These are phyloP conservation scores for Hypotaenidia philippensis DNA, from an alignment of 2,797 vertebrate species.

Conservation along the genomic window DNA sequence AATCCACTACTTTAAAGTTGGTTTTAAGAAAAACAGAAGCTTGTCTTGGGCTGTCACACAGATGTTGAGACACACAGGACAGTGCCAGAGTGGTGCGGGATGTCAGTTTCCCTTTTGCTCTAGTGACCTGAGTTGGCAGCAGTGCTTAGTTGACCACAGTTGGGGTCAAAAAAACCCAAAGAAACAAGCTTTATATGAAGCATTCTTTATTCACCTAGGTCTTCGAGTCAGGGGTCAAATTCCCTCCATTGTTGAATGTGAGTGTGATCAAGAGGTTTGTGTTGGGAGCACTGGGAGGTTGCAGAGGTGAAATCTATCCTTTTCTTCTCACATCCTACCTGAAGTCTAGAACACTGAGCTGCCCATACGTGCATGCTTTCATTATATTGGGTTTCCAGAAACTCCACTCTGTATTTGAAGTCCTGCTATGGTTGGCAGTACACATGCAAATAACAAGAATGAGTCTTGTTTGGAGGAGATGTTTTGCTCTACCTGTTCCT, in stretches of 20 bases:
- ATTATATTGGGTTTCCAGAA: not conserved
- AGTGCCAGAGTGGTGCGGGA: accelerated
- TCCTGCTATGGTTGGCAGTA: not conserved
- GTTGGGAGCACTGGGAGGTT: not conserved
- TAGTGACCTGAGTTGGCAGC: not conserved
- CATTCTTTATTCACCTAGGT: not conserved
- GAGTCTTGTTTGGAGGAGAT: not conserved
- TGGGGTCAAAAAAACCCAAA: not conserved
- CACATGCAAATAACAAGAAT: not conserved
- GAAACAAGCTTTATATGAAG: not conserved
- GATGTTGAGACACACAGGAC: not conserved
- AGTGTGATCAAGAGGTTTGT: not conserved
- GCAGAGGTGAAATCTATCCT: not conserved
- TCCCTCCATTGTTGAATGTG: not conserved
- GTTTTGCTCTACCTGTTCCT: not conserved
- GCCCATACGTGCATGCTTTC: not conserved
- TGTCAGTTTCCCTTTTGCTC: not conserved
- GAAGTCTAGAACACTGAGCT: not conserved
- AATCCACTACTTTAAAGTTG: not conserved
- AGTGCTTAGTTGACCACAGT: not conserved
- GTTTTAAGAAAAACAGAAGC: not conserved
- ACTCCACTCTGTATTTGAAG: not conserved
- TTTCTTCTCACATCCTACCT: not conserved
- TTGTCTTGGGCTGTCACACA: not conserved
- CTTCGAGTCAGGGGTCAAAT: not conserved